These are phyloP conservation scores for Oreochromis spilurus DNA, from an alignment of 2,113 vertebrate species.

Conservation along the genomic window DNA sequence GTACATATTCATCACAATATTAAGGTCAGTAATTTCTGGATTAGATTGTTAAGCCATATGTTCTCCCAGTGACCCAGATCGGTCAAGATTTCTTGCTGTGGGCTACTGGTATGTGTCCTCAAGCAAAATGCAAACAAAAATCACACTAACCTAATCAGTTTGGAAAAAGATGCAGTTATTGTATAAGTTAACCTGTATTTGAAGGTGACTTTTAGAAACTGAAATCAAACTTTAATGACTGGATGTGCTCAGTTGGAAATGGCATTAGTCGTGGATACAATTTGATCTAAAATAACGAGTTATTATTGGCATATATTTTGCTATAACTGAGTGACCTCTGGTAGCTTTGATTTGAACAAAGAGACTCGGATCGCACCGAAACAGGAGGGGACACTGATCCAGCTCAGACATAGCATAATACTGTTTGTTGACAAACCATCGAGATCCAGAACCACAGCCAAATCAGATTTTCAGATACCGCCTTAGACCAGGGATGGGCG, in stretches of 20 bases:
- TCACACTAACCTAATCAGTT: not conserved
- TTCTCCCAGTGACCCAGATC: not conserved
- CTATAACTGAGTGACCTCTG: not conserved
- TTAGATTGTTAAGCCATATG: not conserved
- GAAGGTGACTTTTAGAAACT: not conserved
- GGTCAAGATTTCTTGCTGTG: not conserved
- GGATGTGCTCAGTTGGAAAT: not conserved
- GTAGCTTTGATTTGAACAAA: not conserved
- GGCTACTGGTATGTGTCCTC: not conserved
- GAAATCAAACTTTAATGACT: not conserved
- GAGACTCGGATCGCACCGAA: not conserved
- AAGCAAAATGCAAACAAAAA: not conserved
- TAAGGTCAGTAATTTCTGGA: not conserved
- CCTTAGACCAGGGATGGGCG: not conserved
- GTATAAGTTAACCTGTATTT: not conserved
- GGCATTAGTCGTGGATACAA: not conserved
- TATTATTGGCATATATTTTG: not conserved
- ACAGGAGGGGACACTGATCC: constrained; percentile 26
- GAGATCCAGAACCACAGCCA: not conserved
- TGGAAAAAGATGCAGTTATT: not conserved
- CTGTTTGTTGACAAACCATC: constrained; percentile 19
- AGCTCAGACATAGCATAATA: not conserved
- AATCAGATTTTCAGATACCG: constrained; percentile 7
- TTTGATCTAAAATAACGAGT: not conserved
- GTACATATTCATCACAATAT: not conserved